Evolutionary conservation across 2,888 invertebrate species (phyloP), one percentile per base, ranked within the genome.

Genomic region (Dugesia japonica): DNA sequence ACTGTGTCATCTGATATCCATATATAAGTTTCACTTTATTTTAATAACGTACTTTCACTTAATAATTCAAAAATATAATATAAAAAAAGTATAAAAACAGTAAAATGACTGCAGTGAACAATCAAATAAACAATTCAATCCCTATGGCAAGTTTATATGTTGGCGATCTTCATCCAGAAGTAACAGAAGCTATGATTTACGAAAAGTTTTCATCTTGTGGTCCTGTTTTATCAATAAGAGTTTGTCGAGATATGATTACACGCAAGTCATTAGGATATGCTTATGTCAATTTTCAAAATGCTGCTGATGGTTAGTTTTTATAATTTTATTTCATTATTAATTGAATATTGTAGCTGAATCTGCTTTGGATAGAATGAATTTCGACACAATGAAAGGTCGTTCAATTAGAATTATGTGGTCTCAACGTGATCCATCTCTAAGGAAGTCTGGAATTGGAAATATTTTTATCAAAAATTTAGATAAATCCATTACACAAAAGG

Each of bases 351-450:
- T 84, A 94, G 97, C 98, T 85, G 98, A 98, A 87, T 90, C 95
- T 85, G 98, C 98, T 79, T 87, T 98, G 83, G 98, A 99, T 86
- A 94, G 95, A 71, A 98, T 98, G 97, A 98, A 98, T 86, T 99
- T 97, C 87, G 98, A 99, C 87, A 89, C 91, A 84, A 89, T 99
- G 82, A 94, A 93, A 86, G 94, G 93, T 81, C 89, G 93, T 82
- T 97, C 97, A 79, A 97, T 98, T 84, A 90, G 98, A 84, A 98
- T 98, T 83, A 98, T 99, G 98, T 98, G 98, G 98, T 95, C 97
- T 79, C 97, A 98, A 86, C 89, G 98, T 82, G 98, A 98, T 87
- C 97, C 97, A 71, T 94, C 94, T 33, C 88, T 97, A 79, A 90
- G 98, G 81, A 94, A 94, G 86, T 97, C 97, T 79, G 98, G 98